A percentile compares a stretch with the other conserved stretches of the same genome.
phyloP scores from a whole-genome alignment of 2,797 vertebrate species.

The Mycteria americana region DNA sequence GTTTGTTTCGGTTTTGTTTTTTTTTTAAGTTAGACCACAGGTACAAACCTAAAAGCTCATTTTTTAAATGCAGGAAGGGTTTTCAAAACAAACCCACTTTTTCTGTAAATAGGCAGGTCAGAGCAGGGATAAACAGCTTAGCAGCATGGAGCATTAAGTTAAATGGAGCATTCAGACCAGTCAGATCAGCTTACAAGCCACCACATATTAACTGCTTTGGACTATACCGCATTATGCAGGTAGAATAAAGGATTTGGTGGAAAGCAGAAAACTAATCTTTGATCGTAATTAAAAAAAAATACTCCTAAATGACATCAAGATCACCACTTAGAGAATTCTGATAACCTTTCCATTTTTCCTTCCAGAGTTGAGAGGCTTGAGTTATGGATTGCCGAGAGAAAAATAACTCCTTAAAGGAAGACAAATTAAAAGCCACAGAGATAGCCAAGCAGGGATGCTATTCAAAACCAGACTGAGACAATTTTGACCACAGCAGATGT shows the following conservation, averaged over 20 bases:
- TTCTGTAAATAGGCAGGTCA: not conserved
- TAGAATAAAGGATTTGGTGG: not conserved
- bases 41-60: not conserved
- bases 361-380: not conserved
- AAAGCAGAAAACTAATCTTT: not conserved
- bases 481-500: not conserved
- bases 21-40: not conserved
- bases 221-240: not conserved
- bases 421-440: not conserved
- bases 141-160: not conserved
- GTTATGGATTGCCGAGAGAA: not conserved
- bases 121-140: not conserved
- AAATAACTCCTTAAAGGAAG: not conserved
- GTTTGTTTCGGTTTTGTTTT: not conserved
- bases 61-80: not conserved
- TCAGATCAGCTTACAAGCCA: not conserved
- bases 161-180: not conserved
- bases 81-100: not conserved
- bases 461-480: not conserved
- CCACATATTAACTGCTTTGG: not conserved
- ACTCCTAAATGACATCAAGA: not conserved
- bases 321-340: not conserved
- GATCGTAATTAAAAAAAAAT: not conserved
- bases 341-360: not conserved
- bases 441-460: not conserved